Evolutionary conservation across 2,797 vertebrate genomes (phyloP).

Genomic region (Microcaecilia unicolor): DNA sequence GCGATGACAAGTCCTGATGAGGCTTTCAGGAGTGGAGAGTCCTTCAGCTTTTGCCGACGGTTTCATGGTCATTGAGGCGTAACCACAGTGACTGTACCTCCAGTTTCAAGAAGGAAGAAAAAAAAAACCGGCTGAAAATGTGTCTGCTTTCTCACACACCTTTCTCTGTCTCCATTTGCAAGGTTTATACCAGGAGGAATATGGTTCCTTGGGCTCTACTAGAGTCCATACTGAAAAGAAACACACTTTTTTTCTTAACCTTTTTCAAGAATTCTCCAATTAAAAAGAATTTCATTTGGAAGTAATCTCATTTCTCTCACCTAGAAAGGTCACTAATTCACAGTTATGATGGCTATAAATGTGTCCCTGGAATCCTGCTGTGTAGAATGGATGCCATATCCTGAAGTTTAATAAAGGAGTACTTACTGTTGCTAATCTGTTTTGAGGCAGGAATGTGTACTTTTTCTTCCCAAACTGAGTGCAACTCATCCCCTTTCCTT

Average conservation of each 20-base stretch:
- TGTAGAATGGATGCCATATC: slow-evolving; percentile 29
- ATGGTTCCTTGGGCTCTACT: slow-evolving; percentile 2
- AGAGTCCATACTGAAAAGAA: neutral
- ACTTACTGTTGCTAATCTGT: slow-evolving; percentile 29
- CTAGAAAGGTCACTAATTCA: slow-evolving; percentile 64
- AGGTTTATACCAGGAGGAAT: slow-evolving; percentile 2
- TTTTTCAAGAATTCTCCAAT: slow-evolving; percentile 44
- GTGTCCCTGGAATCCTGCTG: slow-evolving; percentile 39
- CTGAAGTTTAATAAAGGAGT: slow-evolving; percentile 28
- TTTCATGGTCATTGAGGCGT: slow-evolving; percentile 73
- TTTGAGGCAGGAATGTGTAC: neutral
- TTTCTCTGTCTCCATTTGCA: slow-evolving; percentile 6
- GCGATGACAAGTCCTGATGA: slow-evolving; percentile 98
- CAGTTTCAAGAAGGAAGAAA: slow-evolving; percentile 42
- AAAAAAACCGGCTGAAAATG: slow-evolving; percentile 37
- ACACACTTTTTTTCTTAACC: slow-evolving; percentile 11
- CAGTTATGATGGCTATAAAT: slow-evolving; percentile 52
- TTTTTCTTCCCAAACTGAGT: no score
- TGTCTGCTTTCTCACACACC: slow-evolving; percentile 53
- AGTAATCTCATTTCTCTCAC: slow-evolving; percentile 58
- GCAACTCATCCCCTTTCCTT: no score
- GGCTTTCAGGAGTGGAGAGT: slow-evolving; percentile 84
- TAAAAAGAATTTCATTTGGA: slow-evolving; percentile 59
- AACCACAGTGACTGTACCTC: slow-evolving; percentile 65
- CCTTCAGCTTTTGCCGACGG: slow-evolving; percentile 79